phyloP scores from a whole-genome alignment of 2,113 vertebrate genomes.

The Poeciliopsis occidentalis region DNA sequence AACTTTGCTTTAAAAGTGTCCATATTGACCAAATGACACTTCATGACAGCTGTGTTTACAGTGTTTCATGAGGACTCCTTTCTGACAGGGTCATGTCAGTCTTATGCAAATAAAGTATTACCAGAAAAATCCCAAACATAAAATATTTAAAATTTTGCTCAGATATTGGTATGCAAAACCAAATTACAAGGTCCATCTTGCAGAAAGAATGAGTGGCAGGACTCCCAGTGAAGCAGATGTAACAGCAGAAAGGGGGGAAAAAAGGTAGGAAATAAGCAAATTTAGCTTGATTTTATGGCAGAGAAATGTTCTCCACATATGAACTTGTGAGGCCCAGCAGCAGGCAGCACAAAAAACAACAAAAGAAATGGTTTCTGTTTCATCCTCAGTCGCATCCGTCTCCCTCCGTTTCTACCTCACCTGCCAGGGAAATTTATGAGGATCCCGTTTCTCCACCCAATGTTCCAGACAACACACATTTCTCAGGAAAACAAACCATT shows the following conservation, averaged over 20 bases:
- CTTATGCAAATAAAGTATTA: no score
- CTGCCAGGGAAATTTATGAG: slow-evolving; percentile 71
- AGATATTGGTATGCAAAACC: background rate
- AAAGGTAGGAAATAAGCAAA: background rate
- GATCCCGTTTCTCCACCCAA: slow-evolving; percentile 45
- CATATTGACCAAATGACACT: no score
- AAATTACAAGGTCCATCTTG: background rate
- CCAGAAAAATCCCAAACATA: no score
- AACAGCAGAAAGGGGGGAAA: background rate
- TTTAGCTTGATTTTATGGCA: background rate
- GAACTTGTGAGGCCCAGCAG: slow-evolving; percentile 31
- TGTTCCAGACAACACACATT: slow-evolving; percentile 45
- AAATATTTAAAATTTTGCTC: background rate
- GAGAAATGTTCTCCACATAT: slow-evolving; percentile 15
- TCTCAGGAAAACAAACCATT: slow-evolving; percentile 70
- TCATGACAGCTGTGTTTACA: no score
- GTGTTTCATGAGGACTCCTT: no score
- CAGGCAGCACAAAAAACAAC: slow-evolving; percentile 12
- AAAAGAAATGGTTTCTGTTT: slow-evolving; percentile 62
- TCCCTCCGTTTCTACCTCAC: slow-evolving; percentile 45
- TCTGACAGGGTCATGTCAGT: no score
- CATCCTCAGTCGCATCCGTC: slow-evolving; percentile 66
- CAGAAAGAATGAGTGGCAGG: background rate
- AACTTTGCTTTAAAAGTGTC: no score
- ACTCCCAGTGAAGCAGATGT: background rate